phyloP scores from a whole-genome alignment of 2,113 vertebrate genomes.

The Gulo gulo region DNA sequence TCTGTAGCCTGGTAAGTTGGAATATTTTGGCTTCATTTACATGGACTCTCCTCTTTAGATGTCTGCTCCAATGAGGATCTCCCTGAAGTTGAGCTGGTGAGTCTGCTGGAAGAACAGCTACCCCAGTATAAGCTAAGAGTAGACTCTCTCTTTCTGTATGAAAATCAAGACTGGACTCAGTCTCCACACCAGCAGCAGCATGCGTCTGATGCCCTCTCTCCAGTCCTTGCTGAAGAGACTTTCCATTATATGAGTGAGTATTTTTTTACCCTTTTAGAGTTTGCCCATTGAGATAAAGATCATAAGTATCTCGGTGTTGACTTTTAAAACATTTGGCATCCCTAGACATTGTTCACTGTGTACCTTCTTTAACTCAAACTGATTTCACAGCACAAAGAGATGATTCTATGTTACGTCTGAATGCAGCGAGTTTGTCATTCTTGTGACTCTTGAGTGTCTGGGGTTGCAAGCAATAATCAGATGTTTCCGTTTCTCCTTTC shows the following conservation, averaged over 20 bases:
- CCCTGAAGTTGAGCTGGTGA: slow-evolving; percentile 85
- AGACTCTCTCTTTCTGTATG: slow-evolving; percentile 92
- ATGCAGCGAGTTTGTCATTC: not conserved
- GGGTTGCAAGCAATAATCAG: not conserved
- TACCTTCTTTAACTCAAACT: not conserved
- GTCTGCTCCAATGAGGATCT: slow-evolving; percentile 85
- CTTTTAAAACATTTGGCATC: not conserved
- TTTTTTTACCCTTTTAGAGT: not conserved
- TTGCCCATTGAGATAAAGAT: not conserved
- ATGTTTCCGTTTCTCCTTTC: not conserved
- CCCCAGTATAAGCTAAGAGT: slow-evolving; percentile 85
- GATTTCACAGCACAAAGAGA: not conserved
- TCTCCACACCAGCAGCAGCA: slow-evolving; percentile 82
- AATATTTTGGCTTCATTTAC: slow-evolving; percentile 21
- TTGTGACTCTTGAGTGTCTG: not conserved
- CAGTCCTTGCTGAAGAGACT: slow-evolving; percentile 89
- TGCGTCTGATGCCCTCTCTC: slow-evolving; percentile 81
- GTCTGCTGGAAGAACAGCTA: slow-evolving; percentile 86
- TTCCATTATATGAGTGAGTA: slow-evolving; percentile 96
- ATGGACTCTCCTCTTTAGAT: slow-evolving; percentile 80
- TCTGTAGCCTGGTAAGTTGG: not conserved
- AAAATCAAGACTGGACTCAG: slow-evolving; percentile 90
- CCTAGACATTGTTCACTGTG: not conserved
- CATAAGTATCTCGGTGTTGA: not conserved
- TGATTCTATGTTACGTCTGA: not conserved